Percentiles rank a stretch among this genome's conserved stretches.
These are phyloP conservation scores for Orientallactaga sibirica DNA, from an alignment of 2,797 vertebrate genomes.

Conservation along the genomic window DNA sequence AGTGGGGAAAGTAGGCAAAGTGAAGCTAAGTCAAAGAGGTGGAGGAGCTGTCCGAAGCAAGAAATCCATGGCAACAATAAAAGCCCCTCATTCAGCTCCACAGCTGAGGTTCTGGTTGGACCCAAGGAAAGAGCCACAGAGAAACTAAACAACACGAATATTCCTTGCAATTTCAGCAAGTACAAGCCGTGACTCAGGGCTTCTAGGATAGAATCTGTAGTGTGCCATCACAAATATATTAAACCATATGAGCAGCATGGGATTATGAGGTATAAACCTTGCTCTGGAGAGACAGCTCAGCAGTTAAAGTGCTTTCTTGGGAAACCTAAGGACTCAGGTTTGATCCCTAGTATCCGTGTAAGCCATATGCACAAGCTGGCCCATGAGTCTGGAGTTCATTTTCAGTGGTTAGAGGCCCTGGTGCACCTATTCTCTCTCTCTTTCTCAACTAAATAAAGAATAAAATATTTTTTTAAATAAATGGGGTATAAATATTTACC, in stretches of 20 bases:
- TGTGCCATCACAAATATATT: not conserved
- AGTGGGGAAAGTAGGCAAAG: not conserved
- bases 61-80: not conserved
- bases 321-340: too few relatives aligned
- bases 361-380: too few relatives aligned
- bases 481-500: too few relatives aligned
- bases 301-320: too few relatives aligned
- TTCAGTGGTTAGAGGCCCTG: too few relatives aligned
- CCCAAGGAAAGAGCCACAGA: not conserved
- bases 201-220: not conserved
- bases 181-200: not conserved
- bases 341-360: too few relatives aligned
- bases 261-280: not conserved
- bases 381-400: too few relatives aligned
- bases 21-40: not conserved
- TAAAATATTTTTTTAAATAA: too few relatives aligned
- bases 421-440: too few relatives aligned
- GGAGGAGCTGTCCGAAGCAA: not conserved
- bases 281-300: not conserved
- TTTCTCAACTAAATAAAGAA: too few relatives aligned
- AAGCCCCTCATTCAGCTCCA: conserved; percentile 3
- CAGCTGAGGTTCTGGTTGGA: not conserved
- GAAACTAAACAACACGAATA: not conserved
- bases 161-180: not conserved
- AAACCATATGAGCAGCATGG: not conserved